Evolutionary conservation across 2,888 invertebrate species (phyloP).

Genomic region (Geophilus truncorum): DNA sequence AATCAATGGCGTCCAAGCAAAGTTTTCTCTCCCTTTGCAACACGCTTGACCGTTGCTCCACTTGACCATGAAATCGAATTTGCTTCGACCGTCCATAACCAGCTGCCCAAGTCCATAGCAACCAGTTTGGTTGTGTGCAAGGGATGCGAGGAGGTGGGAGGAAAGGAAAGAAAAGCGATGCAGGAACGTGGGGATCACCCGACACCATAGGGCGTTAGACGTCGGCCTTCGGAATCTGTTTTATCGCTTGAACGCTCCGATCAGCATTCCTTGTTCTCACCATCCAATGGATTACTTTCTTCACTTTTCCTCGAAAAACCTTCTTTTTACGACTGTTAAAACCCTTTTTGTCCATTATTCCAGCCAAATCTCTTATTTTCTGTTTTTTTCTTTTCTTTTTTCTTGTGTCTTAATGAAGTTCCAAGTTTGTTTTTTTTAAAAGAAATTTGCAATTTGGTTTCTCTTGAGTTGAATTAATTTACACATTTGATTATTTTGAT

Average conservation of each 20-base stretch:
- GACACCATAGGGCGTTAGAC: background rate
- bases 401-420: no score
- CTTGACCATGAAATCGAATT: slow-evolving; percentile 20
- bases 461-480: no score
- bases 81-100: slow-evolving; percentile 20
- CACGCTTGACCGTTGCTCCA: slow-evolving; percentile 16
- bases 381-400: background rate
- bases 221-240: slow-evolving; percentile 10
- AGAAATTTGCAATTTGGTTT: background rate
- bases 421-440: background rate
- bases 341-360: background rate
- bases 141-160: background rate
- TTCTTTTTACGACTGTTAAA: background rate
- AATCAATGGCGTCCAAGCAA: slow-evolving; percentile 16
- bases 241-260: slow-evolving; percentile 16
- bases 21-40: slow-evolving; percentile 4
- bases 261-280: slow-evolving; percentile 20
- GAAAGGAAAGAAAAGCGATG: background rate
- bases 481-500: no score
- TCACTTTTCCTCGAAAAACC: background rate
- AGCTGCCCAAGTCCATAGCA: slow-evolving; percentile 16
- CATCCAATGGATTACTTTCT: slow-evolving; percentile 14
- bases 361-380: background rate
- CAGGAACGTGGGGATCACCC: background rate
- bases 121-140: background rate